phyloP scores from a whole-genome alignment of 2,888 invertebrate species.

The Gasteruption jaculator region DNA sequence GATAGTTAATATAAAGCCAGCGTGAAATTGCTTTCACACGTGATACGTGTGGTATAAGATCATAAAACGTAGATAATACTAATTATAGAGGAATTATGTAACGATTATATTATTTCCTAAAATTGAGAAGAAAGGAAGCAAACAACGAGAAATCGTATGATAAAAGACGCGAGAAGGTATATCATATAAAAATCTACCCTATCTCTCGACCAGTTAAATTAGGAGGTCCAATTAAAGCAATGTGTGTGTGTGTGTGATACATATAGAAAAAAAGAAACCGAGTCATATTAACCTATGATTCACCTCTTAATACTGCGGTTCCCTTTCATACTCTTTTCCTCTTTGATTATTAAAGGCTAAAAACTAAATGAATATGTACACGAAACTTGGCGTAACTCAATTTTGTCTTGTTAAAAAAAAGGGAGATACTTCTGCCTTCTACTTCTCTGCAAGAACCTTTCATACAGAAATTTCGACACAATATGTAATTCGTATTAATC shows the following conservation, averaged over 20 bases:
- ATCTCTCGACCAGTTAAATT: conserved; percentile 21
- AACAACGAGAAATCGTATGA: conserved; percentile 33
- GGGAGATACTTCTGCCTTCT: too few species aligned
- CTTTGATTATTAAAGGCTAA: conserved; percentile 34
- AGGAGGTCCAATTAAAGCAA: conserved; percentile 23
- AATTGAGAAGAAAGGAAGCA: too few species aligned
- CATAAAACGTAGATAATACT: too few species aligned
- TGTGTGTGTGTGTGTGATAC: conserved; percentile 11
- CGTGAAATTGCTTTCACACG: too few species aligned
- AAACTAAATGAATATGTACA: conserved; percentile 47
- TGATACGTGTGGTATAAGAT: too few species aligned
- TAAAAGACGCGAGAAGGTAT: conserved; percentile 23
- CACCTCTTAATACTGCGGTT: conserved; percentile 43
- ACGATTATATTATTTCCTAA: too few species aligned
- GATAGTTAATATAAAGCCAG: too few species aligned
- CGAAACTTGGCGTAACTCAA: conserved; percentile 46
- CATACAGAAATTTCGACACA: too few species aligned
- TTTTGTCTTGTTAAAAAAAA: conserved; percentile 29
- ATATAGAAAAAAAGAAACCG: conserved; percentile 21
- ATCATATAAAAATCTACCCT: conserved; percentile 38
- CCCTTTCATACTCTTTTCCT: conserved; percentile 23
- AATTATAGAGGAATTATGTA: too few species aligned
- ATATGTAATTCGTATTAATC: too few species aligned
- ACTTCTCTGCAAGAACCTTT: too few species aligned
- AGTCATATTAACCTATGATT: conserved; percentile 42